Base-by-base conservation (phyloP, 2,797 vertebrate species). In the Tachyglossus aculeatus region DNA sequence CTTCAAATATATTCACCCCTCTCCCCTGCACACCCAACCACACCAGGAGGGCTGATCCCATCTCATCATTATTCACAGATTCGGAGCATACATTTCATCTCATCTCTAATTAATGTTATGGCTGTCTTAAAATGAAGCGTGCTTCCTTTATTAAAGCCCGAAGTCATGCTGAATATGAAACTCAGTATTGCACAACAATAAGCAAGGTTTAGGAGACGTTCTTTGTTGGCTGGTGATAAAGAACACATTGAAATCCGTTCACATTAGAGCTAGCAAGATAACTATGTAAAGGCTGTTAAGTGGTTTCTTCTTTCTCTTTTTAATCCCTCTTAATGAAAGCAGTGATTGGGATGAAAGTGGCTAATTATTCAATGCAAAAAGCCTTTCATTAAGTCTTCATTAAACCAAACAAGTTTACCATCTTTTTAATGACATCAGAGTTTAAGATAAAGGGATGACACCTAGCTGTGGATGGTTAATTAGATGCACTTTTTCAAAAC, bases 401-500 rank as follows among this genome's bases (percentile, higher is more conserved):
- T 62, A 88, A 85, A 77, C 48, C 47, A 83, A 80, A 85, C 52
- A 52, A 71, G 45, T 83, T 82, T 39, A 50, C 70, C 69, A 62
- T 79, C 66, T 71, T 54, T 64, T 68, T 74, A 68, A 37, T 72
- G 80, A 41, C 59, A 74, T 68, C 72, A 74, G 65, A 71, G 81
- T 71, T 82, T 80, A 80, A 4, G 1, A 41, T 75, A 83, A 80
- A 18, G 6, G 41, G 71, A 71, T 73, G 69, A 44, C 52, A 43
- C 27, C 39, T 57, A 81, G 80, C 78, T 56, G 40, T 14, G 22
- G 15, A 37, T 80, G 70, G 64, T 84, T 86, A 86, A 88, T 84
- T 75, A 81, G 62, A 74, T 81, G 39, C 2, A 0, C 47, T 48
- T 41, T 48, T 75, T 80, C 41, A 61, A 68, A 60, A 74, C 40